phyloP scores from a whole-genome alignment of 2,113 vertebrate species.

The Podiceps cristatus region DNA sequence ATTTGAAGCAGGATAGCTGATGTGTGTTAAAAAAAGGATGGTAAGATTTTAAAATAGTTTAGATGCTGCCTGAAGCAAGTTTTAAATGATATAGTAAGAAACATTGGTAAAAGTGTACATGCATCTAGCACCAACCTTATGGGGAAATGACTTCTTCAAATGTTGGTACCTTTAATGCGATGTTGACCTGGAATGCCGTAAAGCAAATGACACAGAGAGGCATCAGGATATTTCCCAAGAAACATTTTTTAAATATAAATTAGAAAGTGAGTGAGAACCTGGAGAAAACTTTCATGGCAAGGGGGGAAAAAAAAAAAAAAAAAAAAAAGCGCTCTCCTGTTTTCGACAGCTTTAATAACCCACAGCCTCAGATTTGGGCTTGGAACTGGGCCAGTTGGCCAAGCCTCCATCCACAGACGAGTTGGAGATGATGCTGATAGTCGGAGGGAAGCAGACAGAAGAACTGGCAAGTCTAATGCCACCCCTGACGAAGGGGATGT shows the following conservation, averaged over 20 bases:
- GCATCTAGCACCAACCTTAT: constrained; percentile 43
- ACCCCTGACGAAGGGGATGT: neutral
- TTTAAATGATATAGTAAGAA: constrained; percentile 67
- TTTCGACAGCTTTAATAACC: constrained; percentile 56
- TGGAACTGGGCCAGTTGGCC: constrained; percentile 51
- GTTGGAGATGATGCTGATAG: constrained; percentile 42
- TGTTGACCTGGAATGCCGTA: neutral
- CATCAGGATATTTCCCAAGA: neutral
- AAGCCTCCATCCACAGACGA: neutral
- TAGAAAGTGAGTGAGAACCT: neutral
- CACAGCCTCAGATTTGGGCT: constrained; percentile 41
- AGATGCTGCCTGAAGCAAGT: constrained; percentile 70
- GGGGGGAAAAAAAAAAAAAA: too few species aligned
- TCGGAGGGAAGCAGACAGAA: constrained; percentile 25
- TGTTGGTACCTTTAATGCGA: neutral
- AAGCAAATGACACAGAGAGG: neutral
- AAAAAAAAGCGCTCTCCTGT: neutral
- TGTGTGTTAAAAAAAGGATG: constrained; percentile 79
- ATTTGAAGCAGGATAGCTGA: constrained; percentile 78
- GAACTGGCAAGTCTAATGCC: neutral
- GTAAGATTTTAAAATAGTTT: constrained; percentile 79
- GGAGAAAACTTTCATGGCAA: neutral
- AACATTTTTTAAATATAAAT: neutral
- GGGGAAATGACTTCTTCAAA: neutral
- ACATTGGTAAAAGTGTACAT: constrained; percentile 60